Conservation (phyloP, 2,888 invertebrate species). For the Cheilosia soror region DNA sequence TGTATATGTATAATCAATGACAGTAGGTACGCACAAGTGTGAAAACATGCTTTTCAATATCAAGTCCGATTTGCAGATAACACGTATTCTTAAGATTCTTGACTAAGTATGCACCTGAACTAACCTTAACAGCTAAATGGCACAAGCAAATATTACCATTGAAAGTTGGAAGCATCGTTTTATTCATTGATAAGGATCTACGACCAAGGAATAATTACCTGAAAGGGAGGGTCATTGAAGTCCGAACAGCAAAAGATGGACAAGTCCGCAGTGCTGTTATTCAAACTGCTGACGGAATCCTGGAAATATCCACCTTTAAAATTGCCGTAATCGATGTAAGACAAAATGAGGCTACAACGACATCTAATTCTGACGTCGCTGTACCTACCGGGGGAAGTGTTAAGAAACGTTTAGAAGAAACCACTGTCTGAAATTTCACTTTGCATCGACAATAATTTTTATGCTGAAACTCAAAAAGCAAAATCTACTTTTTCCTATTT, state of each 20-base stretch:
- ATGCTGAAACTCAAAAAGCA: too few species aligned
- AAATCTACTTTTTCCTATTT: too few species aligned
- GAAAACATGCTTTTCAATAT: neutral
- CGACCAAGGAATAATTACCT: constrained; percentile 48
- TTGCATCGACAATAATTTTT: too few species aligned
- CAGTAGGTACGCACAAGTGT: neutral
- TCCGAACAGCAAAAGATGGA: neutral
- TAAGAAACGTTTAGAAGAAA: neutral
- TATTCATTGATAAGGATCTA: constrained; percentile 55
- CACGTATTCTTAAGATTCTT: constrained; percentile 75
- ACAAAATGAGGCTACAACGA: neutral
- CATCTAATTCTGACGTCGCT: constrained; percentile 1
- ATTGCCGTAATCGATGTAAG: neutral
- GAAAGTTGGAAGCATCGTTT: constrained; percentile 61
- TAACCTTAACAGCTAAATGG: constrained; percentile 70
- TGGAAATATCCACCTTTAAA: neutral
- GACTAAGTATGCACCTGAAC: constrained; percentile 73
- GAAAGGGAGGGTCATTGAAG: constrained; percentile 1
- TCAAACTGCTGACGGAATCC: neutral
- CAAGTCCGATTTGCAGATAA: constrained; percentile 25
- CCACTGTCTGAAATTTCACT: too few species aligned
- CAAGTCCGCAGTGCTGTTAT: constrained; percentile 6
- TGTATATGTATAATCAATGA: neutral
- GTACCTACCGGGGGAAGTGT: constrained; percentile 20
- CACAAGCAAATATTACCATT: constrained; percentile 22